phyloP scores from a whole-genome alignment of 2,888 invertebrate species.

The Scelioninae gen. 1 region DNA sequence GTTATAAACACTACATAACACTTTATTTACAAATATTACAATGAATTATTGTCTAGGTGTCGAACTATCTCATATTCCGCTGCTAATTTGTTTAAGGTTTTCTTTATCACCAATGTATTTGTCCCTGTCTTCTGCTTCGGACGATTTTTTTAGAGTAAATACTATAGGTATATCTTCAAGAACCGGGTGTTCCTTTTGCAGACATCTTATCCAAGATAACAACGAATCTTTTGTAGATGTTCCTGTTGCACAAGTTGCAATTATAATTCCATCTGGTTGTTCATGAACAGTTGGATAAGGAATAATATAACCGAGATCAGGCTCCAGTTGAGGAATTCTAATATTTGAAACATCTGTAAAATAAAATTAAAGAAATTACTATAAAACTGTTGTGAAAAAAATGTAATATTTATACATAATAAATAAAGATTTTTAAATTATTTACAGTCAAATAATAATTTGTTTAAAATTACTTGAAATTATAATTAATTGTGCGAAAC shows the following conservation, averaged over 20 bases:
- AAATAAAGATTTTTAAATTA: too few relatives aligned
- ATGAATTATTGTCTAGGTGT: too few relatives aligned
- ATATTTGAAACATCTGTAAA: conserved; percentile 90
- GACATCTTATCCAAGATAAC: conserved; percentile 94
- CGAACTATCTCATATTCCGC: neutral
- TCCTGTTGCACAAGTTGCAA: conserved; percentile 95
- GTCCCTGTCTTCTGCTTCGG: conserved; percentile 10
- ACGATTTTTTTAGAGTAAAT: conserved; percentile 88
- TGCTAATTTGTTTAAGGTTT: neutral
- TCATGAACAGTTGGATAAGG: conserved; percentile 91
- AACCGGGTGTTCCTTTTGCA: conserved; percentile 91
- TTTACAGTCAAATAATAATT: too few relatives aligned
- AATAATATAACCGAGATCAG: conserved; percentile 84
- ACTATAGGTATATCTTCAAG: conserved; percentile 92
- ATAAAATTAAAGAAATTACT: neutral
- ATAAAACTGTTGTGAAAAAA: neutral
- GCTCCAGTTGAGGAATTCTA: conserved; percentile 86
- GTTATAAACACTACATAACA: too few relatives aligned
- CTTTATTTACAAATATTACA: too few relatives aligned
- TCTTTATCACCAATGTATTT: neutral
- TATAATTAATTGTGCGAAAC: too few relatives aligned
- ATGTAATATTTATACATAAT: conserved; percentile 5
- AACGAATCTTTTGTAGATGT: conserved; percentile 95
- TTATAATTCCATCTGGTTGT: conserved; percentile 95
- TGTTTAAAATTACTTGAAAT: too few relatives aligned